phyloP scores from a whole-genome alignment of 1,140 invertebrate species.

The Ruditapes philippinarum region DNA sequence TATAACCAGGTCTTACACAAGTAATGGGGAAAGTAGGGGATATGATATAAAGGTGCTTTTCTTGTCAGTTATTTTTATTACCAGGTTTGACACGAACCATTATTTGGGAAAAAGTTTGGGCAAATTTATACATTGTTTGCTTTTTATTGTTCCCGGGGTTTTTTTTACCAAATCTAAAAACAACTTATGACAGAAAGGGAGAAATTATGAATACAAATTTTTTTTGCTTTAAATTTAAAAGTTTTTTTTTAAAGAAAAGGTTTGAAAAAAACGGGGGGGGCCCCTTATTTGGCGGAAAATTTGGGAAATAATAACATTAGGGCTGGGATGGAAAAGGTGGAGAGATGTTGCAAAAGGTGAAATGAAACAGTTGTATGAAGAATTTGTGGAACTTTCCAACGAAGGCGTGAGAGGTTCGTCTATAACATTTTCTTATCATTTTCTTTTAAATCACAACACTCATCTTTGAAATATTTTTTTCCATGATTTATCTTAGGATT shows the following conservation, averaged over 20 bases:
- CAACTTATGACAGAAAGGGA: conserved; percentile 74
- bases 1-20: conserved; percentile 69
- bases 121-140: conserved; percentile 75
- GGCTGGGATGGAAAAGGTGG: conserved; percentile 91
- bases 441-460: no score
- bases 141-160: neutral
- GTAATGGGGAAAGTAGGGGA: conserved; percentile 68
- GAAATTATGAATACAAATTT: conserved; percentile 77
- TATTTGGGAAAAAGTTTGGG: conserved; percentile 76
- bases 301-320: no score
- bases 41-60: no score
- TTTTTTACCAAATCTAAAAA: conserved; percentile 68
- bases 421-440: no score
- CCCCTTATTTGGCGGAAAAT: no score
- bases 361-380: conserved; percentile 91
- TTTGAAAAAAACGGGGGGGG: no score
- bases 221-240: no score
- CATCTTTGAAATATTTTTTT: no score
- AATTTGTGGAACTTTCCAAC: conserved; percentile 94
- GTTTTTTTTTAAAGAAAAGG: no score
- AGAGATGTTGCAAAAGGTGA: conserved; percentile 91
- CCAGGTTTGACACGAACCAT: conserved; percentile 73
- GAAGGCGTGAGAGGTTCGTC: conserved; percentile 89
- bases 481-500: no score
- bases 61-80: neutral